A percentile compares a stretch with the other conserved stretches of the same genome.
phyloP scores from a whole-genome alignment of 2,113 vertebrate species.

The Bujurquina vittata region DNA sequence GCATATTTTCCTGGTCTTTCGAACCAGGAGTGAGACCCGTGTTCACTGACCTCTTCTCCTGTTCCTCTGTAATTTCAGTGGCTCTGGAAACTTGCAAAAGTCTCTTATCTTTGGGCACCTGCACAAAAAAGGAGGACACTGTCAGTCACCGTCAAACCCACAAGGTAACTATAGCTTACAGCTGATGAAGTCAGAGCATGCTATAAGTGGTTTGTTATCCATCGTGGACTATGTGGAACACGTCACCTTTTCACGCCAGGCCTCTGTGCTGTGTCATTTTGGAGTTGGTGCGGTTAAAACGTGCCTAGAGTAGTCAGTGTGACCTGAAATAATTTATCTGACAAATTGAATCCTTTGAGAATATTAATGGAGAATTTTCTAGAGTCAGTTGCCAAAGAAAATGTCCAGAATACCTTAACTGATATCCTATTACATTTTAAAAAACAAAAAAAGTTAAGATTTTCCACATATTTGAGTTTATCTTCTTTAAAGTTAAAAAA shows the following conservation, averaged over 20 bases:
- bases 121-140: conserved; percentile 41
- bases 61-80: conserved; percentile 89
- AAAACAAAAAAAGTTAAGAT: not conserved
- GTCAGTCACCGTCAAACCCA: not conserved
- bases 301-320: too few species aligned
- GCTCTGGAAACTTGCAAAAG: conserved; percentile 88
- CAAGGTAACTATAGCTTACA: not conserved
- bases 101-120: conserved; percentile 98
- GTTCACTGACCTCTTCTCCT: conserved; percentile 90
- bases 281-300: not conserved
- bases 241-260: not conserved
- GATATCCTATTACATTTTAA: not conserved
- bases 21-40: not conserved
- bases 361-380: too few species aligned
- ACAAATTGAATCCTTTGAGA: not conserved
- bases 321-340: not conserved
- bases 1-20: not conserved
- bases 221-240: not conserved
- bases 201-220: not conserved
- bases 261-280: not conserved
- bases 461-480: not conserved
- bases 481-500: not conserved
- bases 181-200: not conserved
- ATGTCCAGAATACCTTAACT: not conserved
- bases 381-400: not conserved